Evolutionary conservation across 2,888 invertebrate species (phyloP).

Genomic region (Tuta absoluta): DNA sequence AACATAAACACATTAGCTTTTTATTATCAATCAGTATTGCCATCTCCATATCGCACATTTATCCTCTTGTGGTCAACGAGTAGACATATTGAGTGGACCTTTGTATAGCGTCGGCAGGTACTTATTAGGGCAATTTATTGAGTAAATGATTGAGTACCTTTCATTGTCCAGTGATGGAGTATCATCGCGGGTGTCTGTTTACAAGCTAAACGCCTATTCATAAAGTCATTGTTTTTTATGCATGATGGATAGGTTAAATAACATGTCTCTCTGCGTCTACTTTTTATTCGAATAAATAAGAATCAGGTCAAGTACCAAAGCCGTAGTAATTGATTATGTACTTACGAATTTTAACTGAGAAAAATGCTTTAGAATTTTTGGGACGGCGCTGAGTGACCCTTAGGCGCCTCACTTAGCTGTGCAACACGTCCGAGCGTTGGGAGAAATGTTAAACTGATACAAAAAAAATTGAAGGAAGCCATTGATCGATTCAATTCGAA

Average conservation of each 20-base stretch:
- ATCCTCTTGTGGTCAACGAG: neutral
- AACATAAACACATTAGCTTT: no score
- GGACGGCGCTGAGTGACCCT: neutral
- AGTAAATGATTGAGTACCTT: conserved; percentile 13
- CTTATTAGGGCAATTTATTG: neutral
- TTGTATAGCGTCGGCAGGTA: neutral
- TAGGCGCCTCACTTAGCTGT: neutral
- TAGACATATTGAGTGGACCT: conserved; percentile 4
- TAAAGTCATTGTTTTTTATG: neutral
- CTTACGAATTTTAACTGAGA: neutral
- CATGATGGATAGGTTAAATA: neutral
- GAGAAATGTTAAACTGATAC: no score
- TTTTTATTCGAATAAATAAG: neutral
- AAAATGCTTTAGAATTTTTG: neutral
- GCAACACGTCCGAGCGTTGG: neutral
- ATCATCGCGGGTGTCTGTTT: neutral
- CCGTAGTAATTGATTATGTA: conserved; percentile 1
- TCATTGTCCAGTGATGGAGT: conserved; percentile 10
- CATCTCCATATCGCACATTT: neutral
- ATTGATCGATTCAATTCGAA: no score
- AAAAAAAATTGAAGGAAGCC: no score
- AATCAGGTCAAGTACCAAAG: conserved; percentile 9
- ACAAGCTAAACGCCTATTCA: neutral
- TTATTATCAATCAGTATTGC: neutral
- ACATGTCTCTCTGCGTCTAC: no score